Percentiles rank a stretch among this genome's conserved stretches.
phyloP scores from a whole-genome alignment of 2,888 invertebrate genomes.

The Drosophila emarginata region DNA sequence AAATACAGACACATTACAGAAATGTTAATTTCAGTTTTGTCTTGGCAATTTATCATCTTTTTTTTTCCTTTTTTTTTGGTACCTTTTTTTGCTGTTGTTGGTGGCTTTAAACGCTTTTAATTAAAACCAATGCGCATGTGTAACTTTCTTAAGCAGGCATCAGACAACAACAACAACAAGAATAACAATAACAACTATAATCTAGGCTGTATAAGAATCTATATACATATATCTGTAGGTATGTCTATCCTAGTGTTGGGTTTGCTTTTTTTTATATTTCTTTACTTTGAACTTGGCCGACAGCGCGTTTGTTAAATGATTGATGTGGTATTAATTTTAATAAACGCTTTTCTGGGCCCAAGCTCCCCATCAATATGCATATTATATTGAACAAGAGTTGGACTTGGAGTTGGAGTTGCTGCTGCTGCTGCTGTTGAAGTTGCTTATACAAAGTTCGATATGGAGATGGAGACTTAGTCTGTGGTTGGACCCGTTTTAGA shows the following conservation, averaged over 20 bases:
- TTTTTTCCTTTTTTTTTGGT: constrained; percentile 5
- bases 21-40: constrained; percentile 75
- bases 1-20: constrained; percentile 21
- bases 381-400: constrained; percentile 16
- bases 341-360: constrained; percentile 56
- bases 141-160: constrained; percentile 70
- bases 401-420: background rate
- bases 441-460: background rate
- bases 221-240: background rate
- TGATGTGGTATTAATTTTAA: constrained; percentile 82
- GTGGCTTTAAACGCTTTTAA: constrained; percentile 77
- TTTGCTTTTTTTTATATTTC: background rate
- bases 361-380: constrained; percentile 55
- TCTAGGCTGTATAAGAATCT: constrained; percentile 1
- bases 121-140: constrained; percentile 80
- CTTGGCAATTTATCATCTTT: constrained; percentile 77
- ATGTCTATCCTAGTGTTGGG: constrained; percentile 27
- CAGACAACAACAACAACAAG: background rate
- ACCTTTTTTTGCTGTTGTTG: constrained; percentile 32
- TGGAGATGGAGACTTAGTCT: background rate
- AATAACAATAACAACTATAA: constrained; percentile 2
- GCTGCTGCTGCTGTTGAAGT: too few relatives aligned
- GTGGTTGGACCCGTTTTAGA: constrained; percentile 18
- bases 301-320: constrained; percentile 80
- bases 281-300: constrained; percentile 80